phyloP scores from a whole-genome alignment of 2,113 vertebrate species.

The Echinops telfairi region DNA sequence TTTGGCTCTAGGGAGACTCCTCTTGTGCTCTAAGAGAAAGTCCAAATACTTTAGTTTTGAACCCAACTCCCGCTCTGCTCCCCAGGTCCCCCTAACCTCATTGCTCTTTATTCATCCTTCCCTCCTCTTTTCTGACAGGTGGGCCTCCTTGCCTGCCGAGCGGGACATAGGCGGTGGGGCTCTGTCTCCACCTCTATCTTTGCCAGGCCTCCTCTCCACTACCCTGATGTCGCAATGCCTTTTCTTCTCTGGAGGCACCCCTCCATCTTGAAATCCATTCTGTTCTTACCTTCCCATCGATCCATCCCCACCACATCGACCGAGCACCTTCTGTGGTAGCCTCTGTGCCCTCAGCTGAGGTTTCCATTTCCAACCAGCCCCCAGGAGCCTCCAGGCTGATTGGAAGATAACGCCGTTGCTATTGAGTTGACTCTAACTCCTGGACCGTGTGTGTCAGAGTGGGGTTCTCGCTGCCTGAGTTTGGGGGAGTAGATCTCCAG shows the following conservation, averaged over 20 bases:
- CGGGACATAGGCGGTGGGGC: background rate
- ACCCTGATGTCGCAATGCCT: background rate
- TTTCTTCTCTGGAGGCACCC: background rate
- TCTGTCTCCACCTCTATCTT: background rate
- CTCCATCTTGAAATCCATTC: background rate
- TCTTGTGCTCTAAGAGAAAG: background rate
- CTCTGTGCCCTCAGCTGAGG: background rate
- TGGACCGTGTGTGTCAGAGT: background rate
- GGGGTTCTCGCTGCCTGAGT: background rate
- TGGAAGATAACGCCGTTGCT: background rate
- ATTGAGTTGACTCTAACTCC: background rate
- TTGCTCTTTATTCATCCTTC: background rate
- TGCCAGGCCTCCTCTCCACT: background rate
- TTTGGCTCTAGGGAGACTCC: background rate
- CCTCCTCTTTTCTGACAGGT: background rate
- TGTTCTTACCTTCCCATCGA: background rate
- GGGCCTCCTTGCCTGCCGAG: background rate
- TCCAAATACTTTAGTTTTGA: background rate
- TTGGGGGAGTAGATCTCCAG: background rate
- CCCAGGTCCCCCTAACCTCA: background rate
- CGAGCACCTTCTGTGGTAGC: background rate
- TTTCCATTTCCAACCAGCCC: background rate
- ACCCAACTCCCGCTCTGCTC: background rate
- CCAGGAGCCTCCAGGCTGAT: background rate
- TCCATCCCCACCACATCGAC: background rate